phyloP scores from a whole-genome alignment of 2,113 vertebrate species.

The Eretmochelys imbricata region DNA sequence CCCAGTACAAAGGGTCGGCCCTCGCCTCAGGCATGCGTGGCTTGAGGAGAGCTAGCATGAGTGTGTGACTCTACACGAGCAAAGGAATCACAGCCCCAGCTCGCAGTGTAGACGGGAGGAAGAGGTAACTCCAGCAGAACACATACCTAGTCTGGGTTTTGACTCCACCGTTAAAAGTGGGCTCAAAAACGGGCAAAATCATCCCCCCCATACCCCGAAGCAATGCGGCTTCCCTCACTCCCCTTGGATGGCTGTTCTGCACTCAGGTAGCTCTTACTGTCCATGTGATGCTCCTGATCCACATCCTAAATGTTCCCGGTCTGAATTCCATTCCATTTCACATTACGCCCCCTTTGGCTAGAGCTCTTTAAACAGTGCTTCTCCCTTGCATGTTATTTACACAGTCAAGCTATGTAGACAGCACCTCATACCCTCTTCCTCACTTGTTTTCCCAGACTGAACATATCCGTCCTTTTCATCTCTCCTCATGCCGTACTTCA shows the following conservation, averaged over 20 bases:
- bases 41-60: not conserved
- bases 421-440: not conserved
- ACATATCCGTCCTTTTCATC: not conserved
- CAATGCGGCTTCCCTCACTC: not conserved
- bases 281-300: not conserved
- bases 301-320: not conserved
- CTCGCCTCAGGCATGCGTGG: not conserved
- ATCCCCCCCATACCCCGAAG: not conserved
- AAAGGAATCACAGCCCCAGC: not conserved
- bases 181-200: not conserved
- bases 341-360: not conserved
- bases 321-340: not conserved
- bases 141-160: not conserved
- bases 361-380: not conserved
- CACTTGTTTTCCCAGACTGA: not conserved
- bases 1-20: not conserved
- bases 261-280: not conserved
- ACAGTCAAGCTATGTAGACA: not conserved
- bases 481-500: conserved; percentile 46
- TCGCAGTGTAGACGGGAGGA: not conserved
- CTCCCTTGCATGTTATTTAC: not conserved
- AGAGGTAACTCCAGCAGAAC: not conserved
- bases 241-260: not conserved
- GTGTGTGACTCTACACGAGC: not conserved
- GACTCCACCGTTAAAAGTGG: not conserved